Base-by-base conservation (phyloP, 2,888 invertebrate genomes). In the Standfussiana lucernea region DNA sequence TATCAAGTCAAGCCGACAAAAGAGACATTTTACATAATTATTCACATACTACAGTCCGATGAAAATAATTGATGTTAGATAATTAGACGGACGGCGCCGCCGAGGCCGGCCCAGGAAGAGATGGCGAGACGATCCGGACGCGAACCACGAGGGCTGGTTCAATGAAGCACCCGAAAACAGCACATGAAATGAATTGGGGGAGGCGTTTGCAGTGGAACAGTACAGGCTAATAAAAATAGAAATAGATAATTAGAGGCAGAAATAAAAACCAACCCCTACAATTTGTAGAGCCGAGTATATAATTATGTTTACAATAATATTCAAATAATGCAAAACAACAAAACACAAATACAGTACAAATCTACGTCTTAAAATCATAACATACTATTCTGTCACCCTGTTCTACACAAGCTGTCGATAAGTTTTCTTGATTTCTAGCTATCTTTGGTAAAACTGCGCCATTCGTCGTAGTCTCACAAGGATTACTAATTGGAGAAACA, bases 351-450 rank as follows among this genome's bases (percentile, higher is more conserved):
- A 1, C 6, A n/a, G 13, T 40, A 47, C 0, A 53, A 62, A 79
- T 47, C 28, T 84, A 72, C 64, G 64, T 68, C 2, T 53, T 75
- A 40, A 84, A 84, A 77, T 89, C 77, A 76, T 91, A 92, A 86
- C 95, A 95, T 72, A 95, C 91, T 72, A 95, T 86, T 42, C 91
- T 89, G 61, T 92, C 92, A 18, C 88, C 78, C 69, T 93, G 91
- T 77, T 94, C 93, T 11, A 94, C 89, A 83, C 95, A 95, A 32
- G 84, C 74, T 77, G 83, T 85, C 18, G 77, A 79, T 13, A 75
- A 40, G 0, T 45, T 62, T 24, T 56, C 47, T 24, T 59, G 47
- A 32, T 53, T 65, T n/a, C 13, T 68, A 24, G 35, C 62, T 62
- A 66, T 65, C 28, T 21, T 61, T 65, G 42, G 15, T 50, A 74